A percentile compares a stretch with the other conserved stretches of the same genome.
These are phyloP conservation scores for Polyploca ridens DNA, from an alignment of 2,888 invertebrate genomes.

Conservation along the genomic window DNA sequence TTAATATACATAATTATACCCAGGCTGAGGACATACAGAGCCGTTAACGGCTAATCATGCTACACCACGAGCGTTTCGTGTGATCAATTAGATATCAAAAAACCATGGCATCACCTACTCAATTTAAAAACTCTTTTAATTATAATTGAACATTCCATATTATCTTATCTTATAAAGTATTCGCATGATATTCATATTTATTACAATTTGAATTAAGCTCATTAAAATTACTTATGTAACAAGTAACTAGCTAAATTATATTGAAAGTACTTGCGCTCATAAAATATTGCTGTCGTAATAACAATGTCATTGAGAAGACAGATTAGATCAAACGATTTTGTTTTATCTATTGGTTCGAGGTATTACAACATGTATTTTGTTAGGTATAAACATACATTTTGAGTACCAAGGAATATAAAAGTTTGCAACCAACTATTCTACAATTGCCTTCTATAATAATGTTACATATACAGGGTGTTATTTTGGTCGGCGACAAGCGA, in stretches of 20 bases:
- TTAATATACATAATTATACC: no score
- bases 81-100: no score
- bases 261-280: slow-evolving; percentile 13
- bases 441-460: no score
- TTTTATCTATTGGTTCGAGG: slow-evolving; percentile 13
- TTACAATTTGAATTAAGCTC: slow-evolving; percentile 13
- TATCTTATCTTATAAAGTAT: not conserved
- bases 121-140: no score
- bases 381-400: not conserved
- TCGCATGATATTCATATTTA: not conserved
- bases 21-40: no score
- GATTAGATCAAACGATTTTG: slow-evolving; percentile 17
- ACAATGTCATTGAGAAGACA: slow-evolving; percentile 18
- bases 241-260: slow-evolving; percentile 13
- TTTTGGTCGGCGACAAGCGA: no score
- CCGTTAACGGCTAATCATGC: no score
- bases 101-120: no score
- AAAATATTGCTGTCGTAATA: slow-evolving; percentile 15
- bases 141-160: not conserved
- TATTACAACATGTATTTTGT: slow-evolving; percentile 11
- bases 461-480: no score
- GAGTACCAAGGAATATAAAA: no score
- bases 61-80: no score
- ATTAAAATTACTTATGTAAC: slow-evolving; percentile 21
- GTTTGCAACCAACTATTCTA: not conserved